Evolutionary conservation across 2,113 vertebrate species (phyloP), one percentile per base, ranked within the genome.

Genomic region (Sinosuthora webbiana): DNA sequence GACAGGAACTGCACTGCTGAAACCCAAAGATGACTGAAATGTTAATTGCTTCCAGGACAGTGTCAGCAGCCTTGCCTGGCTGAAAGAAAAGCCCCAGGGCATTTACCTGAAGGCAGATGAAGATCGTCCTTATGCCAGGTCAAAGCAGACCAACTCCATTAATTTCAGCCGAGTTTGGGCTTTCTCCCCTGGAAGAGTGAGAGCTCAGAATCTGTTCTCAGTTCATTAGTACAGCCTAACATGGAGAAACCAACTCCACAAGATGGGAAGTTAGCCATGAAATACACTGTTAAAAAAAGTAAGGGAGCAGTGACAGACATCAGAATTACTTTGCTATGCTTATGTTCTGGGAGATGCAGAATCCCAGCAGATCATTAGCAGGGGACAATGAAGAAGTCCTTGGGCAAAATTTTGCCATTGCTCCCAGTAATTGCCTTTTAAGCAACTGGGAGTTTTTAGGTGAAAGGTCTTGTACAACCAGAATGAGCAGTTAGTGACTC

Each of bases 41-140:
- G 56, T 92, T 95, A 96, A 94, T 89, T 90, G 76, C 74, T 95
- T 88, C 63, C 37, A 87, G 74, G 45, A 94, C 89, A 82, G 62
- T 80, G 81, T 45, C 87, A 87, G 80, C 60, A 52, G 79, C 75
- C 73, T 86, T 71, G 68, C 68, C 39, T 28, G 59, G 45, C 65
- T 76, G 92, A 41, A 71, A 44, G 57, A 69, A 91, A 77, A 89
- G 33, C 73, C 76, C 68, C 31, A 42, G 81, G 79, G 80, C 49
- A 87, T 59, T 82, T 84, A 94, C 92, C 83, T 88, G 71, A n/a
- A 88, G 83, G 92, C 2, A 6, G 60, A 60, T 0, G 1, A 84
- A 24, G 73, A 78, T 78, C n/a, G 44, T 79, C n/a, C 64, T 71
- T 44, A 68, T 5, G 2, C 52, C 3, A 2, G 35, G 79, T 93